phyloP scores from a whole-genome alignment of 1,140 invertebrate genomes.

The Chlorops oryzae region DNA sequence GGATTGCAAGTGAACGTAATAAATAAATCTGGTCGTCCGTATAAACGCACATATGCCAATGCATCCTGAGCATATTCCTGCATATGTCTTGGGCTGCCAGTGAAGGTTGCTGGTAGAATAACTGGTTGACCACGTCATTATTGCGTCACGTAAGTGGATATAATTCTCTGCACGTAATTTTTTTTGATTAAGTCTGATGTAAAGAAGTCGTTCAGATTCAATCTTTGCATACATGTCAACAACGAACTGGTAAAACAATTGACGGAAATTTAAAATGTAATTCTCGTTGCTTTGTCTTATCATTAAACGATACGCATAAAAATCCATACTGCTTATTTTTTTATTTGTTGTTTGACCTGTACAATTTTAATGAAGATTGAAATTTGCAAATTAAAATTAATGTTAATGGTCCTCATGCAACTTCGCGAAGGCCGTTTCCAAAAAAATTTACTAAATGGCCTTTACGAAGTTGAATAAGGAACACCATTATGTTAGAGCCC shows the following conservation, averaged over 20 bases:
- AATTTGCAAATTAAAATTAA: no score
- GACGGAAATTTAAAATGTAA: slow-evolving; percentile 34
- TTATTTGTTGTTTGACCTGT: no score
- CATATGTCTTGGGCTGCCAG: slow-evolving; percentile 47
- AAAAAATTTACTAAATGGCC: background rate
- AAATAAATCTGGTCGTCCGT: slow-evolving; percentile 38
- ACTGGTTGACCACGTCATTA: slow-evolving; percentile 38
- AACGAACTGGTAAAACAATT: slow-evolving; percentile 24
- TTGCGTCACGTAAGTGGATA: slow-evolving; percentile 11
- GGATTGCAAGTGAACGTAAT: slow-evolving; percentile 50
- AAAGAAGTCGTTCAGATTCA: background rate
- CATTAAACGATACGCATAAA: slow-evolving; percentile 46
- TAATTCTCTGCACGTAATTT: slow-evolving; percentile 11
- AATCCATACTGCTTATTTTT: slow-evolving; percentile 45
- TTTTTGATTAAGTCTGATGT: slow-evolving; percentile 5
- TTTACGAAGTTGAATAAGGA: background rate
- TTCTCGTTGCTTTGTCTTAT: slow-evolving; percentile 42
- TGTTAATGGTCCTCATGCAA: no score
- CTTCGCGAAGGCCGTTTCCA: background rate
- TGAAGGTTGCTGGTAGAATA: slow-evolving; percentile 47
- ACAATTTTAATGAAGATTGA: no score
- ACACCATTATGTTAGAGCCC: no score
- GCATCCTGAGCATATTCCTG: slow-evolving; percentile 51
- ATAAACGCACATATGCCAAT: slow-evolving; percentile 50
- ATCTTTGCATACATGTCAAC: slow-evolving; percentile 16